A percentile compares a stretch with the other conserved stretches of the same genome.
phyloP scores from a whole-genome alignment of 2,113 vertebrate species.

The Anguilla japonica region DNA sequence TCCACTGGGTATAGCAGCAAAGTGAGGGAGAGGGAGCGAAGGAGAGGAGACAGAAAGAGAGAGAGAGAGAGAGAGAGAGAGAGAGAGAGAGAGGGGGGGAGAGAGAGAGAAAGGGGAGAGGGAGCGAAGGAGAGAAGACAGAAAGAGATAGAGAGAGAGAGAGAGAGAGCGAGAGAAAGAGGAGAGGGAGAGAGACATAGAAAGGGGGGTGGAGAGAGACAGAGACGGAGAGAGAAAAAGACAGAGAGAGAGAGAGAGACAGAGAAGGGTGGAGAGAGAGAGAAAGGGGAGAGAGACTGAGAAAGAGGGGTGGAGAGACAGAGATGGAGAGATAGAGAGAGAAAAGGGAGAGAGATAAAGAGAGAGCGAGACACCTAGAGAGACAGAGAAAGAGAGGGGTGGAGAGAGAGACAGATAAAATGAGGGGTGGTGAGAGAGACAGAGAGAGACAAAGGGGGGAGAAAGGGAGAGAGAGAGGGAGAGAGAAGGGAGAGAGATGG shows the following conservation, averaged over 20 bases:
- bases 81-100: conserved; percentile 10
- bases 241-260: conserved; percentile 28
- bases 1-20: conserved; percentile 13
- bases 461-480: not conserved
- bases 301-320: conserved; percentile 42
- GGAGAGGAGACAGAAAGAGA: not conserved
- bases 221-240: conserved; percentile 43
- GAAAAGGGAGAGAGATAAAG: not conserved
- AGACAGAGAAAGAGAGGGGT: not conserved
- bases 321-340: not conserved
- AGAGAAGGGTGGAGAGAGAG: not conserved
- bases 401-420: conserved; percentile 32
- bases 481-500: not conserved
- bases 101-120: not conserved
- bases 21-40: not conserved
- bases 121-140: not conserved
- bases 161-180: not conserved
- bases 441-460: not conserved
- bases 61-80: conserved; percentile 24
- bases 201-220: not conserved
- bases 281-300: conserved; percentile 52
- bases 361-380: not conserved
- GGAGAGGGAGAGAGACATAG: conserved; percentile 1
- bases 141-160: not conserved
- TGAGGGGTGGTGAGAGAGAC: not conserved